Base-by-base conservation (phyloP, 2,113 vertebrate species). In the Aptenodytes patagonicus region DNA sequence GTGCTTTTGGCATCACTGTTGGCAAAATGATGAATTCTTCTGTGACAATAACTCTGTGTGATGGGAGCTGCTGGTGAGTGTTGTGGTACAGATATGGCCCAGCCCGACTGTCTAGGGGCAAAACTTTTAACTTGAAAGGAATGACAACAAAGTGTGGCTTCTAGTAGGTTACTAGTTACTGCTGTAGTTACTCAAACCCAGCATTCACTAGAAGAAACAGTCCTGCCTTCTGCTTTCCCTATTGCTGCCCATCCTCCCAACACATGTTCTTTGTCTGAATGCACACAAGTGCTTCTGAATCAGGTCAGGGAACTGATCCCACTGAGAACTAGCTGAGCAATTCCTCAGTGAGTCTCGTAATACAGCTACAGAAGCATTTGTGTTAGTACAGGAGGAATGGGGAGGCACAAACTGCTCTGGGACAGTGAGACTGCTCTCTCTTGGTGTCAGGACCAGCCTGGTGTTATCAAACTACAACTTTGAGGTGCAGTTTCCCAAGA, bases 21-120 rank as follows among this genome's bases (percentile, higher is more conserved):
- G 94, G 79, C 86, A 97, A 84, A 89, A 97, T 94, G 97, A 98
- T 98, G 96, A 98, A 98, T 98, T 98, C 98, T 98, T 98, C 98
- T 98, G 98, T 98, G 98, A 97, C 95, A 95, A 85, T 97, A 46
- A 17, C 5, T 54, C 40, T 68, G 26, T 61, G 57, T 6, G 6
- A n/a, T 57, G 47, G 29, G 65, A 82, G 22, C 42, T 78, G 17
- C 60, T 83, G 55, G 54, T 62, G 29, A 54, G 29, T 21, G 44
- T 46, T 73, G 36, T 57, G 21, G 20, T 64, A 46, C 17, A 42
- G 34, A 73, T n/a, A 11, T 44, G 38, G 38, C 61, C 31, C n/a
- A 42, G 61, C 31, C 17, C 6, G 2, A 44, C 32, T 66, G 17
- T 44, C n/a, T 31, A 60, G 40, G 66, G 42, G 25, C 15, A 89